These are phyloP conservation scores for Petrolisthes cinctipes DNA, from an alignment of 2,888 invertebrate species.

Conservation along the genomic window DNA sequence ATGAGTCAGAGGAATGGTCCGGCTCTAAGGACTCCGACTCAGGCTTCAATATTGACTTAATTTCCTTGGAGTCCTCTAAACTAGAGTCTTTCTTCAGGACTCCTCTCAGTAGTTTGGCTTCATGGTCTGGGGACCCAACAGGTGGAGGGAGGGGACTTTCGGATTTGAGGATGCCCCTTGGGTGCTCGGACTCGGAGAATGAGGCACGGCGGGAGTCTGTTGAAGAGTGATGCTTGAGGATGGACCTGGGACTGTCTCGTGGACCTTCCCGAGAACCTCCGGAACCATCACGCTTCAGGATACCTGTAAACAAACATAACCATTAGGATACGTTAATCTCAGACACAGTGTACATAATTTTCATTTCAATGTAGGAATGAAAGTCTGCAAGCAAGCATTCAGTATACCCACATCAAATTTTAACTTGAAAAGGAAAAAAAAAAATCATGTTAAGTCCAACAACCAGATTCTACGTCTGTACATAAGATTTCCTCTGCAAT, in stretches of 20 bases:
- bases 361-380: no score
- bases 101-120: constrained; percentile 53
- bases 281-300: constrained; percentile 61
- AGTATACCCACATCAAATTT: no score
- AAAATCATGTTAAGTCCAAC: no score
- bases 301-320: constrained; percentile 28
- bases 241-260: constrained; percentile 54
- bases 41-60: constrained; percentile 63
- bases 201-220: constrained; percentile 53
- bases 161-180: constrained; percentile 51
- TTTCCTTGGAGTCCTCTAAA: constrained; percentile 58
- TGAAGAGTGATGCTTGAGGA: constrained; percentile 39
- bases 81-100: constrained; percentile 64
- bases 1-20: constrained; percentile 60
- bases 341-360: no score
- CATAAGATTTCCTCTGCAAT: no score
- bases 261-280: constrained; percentile 41
- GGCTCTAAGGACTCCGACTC: constrained; percentile 59
- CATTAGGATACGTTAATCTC: no score
- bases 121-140: constrained; percentile 53
- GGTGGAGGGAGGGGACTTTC: constrained; percentile 53
- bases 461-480: no score
- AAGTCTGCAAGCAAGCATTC: no score
- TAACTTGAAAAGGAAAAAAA: no score
- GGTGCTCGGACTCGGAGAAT: constrained; percentile 54